These are phyloP conservation scores for Eupleurogrammus muticus DNA, from an alignment of 2,797 vertebrate genomes.

Conservation along the genomic window DNA sequence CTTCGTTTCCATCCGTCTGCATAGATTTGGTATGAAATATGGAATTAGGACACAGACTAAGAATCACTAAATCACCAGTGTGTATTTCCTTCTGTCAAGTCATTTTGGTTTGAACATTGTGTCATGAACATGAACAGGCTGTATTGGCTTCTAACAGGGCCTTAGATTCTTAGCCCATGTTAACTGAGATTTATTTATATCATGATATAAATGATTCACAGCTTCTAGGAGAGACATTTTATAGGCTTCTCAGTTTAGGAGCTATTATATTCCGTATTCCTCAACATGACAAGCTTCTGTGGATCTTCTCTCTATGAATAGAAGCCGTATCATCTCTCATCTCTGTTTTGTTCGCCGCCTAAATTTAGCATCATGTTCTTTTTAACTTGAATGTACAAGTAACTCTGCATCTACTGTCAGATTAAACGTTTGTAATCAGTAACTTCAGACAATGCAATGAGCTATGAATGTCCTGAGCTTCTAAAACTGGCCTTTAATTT, in stretches of 20 bases:
- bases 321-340: slow-evolving; percentile 68
- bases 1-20: neutral
- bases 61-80: neutral
- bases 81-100: neutral
- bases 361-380: slow-evolving; percentile 67
- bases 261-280: slow-evolving; percentile 67
- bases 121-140: neutral
- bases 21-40: neutral
- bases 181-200: slow-evolving; percentile 46
- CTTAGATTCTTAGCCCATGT: slow-evolving; percentile 22
- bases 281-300: slow-evolving; percentile 59
- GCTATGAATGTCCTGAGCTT: slow-evolving; percentile 45
- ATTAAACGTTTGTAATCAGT: slow-evolving; percentile 68
- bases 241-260: slow-evolving; percentile 56
- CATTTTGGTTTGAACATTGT: neutral
- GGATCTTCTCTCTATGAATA: slow-evolving; percentile 65
- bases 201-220: slow-evolving; percentile 63
- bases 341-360: slow-evolving; percentile 71
- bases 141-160: no score
- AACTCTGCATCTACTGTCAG: slow-evolving; percentile 45
- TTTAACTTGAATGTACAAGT: slow-evolving; percentile 47
- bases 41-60: neutral
- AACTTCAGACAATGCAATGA: slow-evolving; percentile 44
- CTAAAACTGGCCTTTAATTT: slow-evolving; percentile 41
- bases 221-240: slow-evolving; percentile 42